Percentiles rank a stretch among this genome's conserved stretches.
Conservation (phyloP, 1,140 invertebrate species). For the Monomorium pharaonis region DNA sequence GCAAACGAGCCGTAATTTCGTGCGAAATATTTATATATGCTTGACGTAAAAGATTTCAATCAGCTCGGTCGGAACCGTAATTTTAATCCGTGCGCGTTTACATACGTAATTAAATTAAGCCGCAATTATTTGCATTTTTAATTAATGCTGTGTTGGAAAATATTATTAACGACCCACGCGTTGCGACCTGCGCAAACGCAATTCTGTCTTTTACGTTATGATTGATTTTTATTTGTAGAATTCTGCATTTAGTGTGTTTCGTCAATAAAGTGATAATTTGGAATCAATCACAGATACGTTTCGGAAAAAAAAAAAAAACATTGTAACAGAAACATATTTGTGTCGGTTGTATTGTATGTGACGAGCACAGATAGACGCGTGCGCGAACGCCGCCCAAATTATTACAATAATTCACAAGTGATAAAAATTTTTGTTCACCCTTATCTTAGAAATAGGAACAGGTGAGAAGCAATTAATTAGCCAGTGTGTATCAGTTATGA, state of each 20-base stretch:
- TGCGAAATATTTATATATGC: slow-evolving; percentile 48
- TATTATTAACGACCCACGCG: slow-evolving; percentile 44
- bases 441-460: not conserved
- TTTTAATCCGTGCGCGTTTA: slow-evolving; percentile 50
- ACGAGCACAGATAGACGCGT: no score
- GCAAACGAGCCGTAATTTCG: slow-evolving; percentile 27
- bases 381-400: not conserved
- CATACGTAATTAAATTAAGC: slow-evolving; percentile 52
- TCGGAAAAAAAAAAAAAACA: not conserved
- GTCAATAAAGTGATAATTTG: not conserved
- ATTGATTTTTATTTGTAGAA: slow-evolving; percentile 2
- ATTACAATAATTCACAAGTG: not conserved
- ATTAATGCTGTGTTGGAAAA: slow-evolving; percentile 41
- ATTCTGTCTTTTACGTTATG: slow-evolving; percentile 23
- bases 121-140: slow-evolving; percentile 59
- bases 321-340: not conserved
- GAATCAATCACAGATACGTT: not conserved
- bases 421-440: not conserved
- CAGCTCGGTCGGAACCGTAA: slow-evolving; percentile 40
- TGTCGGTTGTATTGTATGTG: not conserved
- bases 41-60: slow-evolving; percentile 51
- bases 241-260: slow-evolving; percentile 8
- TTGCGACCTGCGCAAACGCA: slow-evolving; percentile 18
- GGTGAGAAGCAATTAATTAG: not conserved
- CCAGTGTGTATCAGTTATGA: not conserved